These are phyloP conservation scores for Mythimna vitellina DNA, from an alignment of 2,888 invertebrate genomes.

Conservation along the genomic window DNA sequence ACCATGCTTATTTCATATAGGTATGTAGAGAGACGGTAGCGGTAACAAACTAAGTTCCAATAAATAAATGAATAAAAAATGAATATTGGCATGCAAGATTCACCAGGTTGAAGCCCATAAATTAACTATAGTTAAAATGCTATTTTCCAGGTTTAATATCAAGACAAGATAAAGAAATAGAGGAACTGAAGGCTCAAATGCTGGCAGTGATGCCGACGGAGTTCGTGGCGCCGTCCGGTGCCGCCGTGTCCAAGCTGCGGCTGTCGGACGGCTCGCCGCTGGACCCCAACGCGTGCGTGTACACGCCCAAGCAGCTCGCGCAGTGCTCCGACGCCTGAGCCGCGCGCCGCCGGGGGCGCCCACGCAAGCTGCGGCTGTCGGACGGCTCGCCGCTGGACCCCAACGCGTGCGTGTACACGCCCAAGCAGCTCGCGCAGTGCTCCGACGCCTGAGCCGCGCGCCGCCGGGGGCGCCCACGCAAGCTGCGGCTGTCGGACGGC, in stretches of 20 bases:
- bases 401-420: constrained; percentile 97
- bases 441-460: constrained; percentile 78
- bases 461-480: constrained; percentile 56
- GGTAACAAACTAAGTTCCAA: too few species aligned
- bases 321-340: constrained; percentile 82
- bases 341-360: constrained; percentile 25
- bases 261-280: constrained; percentile 86
- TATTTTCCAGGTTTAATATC: constrained; percentile 93
- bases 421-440: constrained; percentile 90
- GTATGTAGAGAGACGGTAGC: too few species aligned
- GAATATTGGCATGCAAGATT: too few species aligned
- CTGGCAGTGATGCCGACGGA: constrained; percentile 97
- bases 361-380: constrained; percentile 71
- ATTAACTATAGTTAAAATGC: too few species aligned
- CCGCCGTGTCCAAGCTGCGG: constrained; percentile 76
- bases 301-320: constrained; percentile 94
- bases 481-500: constrained; percentile 77
- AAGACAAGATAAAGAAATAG: constrained; percentile 97
- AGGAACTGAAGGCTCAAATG: constrained; percentile 97
- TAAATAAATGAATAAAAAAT: too few species aligned
- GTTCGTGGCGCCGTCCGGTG: constrained; percentile 69
- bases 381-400: constrained; percentile 93
- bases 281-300: constrained; percentile 97
- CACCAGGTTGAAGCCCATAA: too few species aligned
- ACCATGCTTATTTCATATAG: too few species aligned